Evolutionary conservation across 2,113 vertebrate genomes (phyloP), one percentile per base, ranked within the genome.

Genomic region (Nestor notabilis): DNA sequence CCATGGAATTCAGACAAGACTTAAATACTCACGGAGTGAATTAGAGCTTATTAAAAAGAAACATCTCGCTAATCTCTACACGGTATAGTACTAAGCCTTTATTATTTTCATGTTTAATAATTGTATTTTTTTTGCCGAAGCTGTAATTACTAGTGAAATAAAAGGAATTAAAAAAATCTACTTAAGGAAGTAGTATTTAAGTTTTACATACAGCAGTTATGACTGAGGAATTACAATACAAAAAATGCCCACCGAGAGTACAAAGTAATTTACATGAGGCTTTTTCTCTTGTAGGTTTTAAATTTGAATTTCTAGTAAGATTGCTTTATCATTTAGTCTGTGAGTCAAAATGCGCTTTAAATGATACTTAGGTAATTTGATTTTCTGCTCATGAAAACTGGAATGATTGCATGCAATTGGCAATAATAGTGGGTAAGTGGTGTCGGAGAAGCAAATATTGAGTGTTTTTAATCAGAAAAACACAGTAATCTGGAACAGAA

Each of bases 21-120:
- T 99, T n/a, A 99, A 98, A 95, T 99, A 99, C 90, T 98, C 99
- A 10, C 98, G 98, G 68, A 97, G 41, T 47, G 99, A 99, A 75
- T 88, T 99, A 47, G 99, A 99, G 23, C 86, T 95, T 25, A 93
- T 99, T 70, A 97, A 87, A 89, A 99, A 98, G 97, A 99, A 98
- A 95, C 97, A 56, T 37, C 98, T 99, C 25, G 97, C 96, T 25
- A 98, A 97, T 82, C 98, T 98, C 76, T 96, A 98, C 46, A 93
- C 41, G 97, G 99, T 99, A 98, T 29, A 87, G 11, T 68, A 18
- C 17, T 29, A 74, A 68, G 13, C 31, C 31, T 82, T 68, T 16
- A 25, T 50, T 3, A 29, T 66, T 58, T 81, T 81, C 5, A 28
- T 52, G 7, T 56, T 58, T 75, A 90, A 69, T 53, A 20, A 41